Evolutionary conservation across 2,113 vertebrate genomes (phyloP).

Genomic region (Ivindomyrus marchei): DNA sequence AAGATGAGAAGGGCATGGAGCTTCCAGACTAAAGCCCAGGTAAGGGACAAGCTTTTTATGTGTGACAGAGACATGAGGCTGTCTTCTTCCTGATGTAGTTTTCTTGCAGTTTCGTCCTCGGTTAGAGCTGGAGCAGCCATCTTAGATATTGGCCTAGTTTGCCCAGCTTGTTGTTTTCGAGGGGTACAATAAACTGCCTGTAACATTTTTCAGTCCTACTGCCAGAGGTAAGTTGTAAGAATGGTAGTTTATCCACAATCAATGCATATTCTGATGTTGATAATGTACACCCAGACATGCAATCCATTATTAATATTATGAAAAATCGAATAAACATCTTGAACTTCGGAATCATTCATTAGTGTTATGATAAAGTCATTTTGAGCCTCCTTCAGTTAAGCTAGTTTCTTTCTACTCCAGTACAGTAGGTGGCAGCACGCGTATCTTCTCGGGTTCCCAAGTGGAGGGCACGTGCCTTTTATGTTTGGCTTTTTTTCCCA

Average conservation of each 20-base stretch:
- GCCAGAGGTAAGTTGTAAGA: not conserved
- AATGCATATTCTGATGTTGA: not conserved
- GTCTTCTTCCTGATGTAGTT: not conserved
- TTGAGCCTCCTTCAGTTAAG: not conserved
- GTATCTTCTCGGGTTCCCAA: not conserved
- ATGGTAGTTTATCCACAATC: not conserved
- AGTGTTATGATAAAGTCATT: not conserved
- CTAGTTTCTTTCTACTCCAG: not conserved
- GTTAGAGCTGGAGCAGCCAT: not conserved
- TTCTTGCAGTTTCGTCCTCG: not conserved
- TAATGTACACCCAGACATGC: not conserved
- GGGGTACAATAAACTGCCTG: not conserved
- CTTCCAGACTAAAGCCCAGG: not conserved
- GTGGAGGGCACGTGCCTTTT: conserved; percentile 5
- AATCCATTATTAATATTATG: not conserved
- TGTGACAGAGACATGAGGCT: not conserved
- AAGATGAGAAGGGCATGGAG: not conserved
- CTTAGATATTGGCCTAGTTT: not conserved
- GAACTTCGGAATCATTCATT: not conserved
- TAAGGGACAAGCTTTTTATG: not conserved
- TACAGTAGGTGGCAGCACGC: not conserved
- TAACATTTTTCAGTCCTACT: not conserved
- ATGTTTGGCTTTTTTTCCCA: not conserved
- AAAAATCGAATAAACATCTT: not conserved
- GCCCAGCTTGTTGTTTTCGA: not conserved